Base-by-base conservation (phyloP, 30 jellyfish, hydroid and myxozoan species). In the Catostylus mosaicus region DNA sequence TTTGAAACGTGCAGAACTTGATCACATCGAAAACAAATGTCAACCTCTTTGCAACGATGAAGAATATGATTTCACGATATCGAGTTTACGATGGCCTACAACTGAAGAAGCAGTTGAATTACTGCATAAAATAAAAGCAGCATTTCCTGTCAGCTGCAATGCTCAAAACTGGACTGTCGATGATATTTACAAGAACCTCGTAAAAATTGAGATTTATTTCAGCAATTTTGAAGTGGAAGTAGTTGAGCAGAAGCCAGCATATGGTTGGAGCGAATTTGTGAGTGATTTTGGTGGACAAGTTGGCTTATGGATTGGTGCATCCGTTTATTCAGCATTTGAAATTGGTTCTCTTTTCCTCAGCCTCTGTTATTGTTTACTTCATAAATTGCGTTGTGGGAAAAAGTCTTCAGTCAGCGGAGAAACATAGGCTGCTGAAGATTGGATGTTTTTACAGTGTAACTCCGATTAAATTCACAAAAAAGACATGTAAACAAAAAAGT, bases 301-400 rank as follows among this genome's bases (percentile, higher is more conserved):
- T 1, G 93, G 93, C 0, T 57, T 82, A 45, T 82, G 80, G 74
- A 35, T 82, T 46, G 93, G 93, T 14, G 93, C 93, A 22, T 82
- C 93, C 3, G 30, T 82, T 22, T 82, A 35, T 30, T 82, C 91
- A 30, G 38, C 35, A 10, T 30, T 82, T 22, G 91, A 82, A 67
- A 8, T 82, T 9, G 33, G 48, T 9, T 45, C 84, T 1, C 19
- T 22, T 23, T 24, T 59, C 12, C 1, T 59, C 11, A 59, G 38
- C 38, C 38, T 59, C 20, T 3, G 27, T 16, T 50, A 50, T 50
- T 50, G 20, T 27, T 16, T 50, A 2, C 20, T 9, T 50, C 63
- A 43, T n/a, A n/a, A n/a, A n/a, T n/a, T n/a, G n/a, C n/a, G n/a
- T n/a, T n/a, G n/a, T n/a, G n/a, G n/a, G n/a, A n/a, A n/a, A n/a